Conservation (phyloP, 2,797 vertebrate genomes). For the Prionace glauca region DNA sequence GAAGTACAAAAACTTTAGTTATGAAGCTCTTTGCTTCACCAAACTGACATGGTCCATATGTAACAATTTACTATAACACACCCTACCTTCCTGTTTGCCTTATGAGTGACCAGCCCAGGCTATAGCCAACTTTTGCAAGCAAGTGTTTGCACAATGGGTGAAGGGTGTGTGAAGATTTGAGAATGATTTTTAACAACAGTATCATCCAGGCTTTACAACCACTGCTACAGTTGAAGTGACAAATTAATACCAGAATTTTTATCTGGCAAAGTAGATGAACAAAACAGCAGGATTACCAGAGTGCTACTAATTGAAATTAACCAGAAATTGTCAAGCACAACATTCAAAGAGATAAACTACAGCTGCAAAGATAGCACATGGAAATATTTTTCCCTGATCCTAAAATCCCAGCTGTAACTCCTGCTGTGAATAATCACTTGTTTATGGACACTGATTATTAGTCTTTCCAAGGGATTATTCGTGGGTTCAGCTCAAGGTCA, state of each 20-base stretch:
- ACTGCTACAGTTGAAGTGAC: background rate
- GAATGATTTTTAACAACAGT: background rate
- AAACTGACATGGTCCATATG: background rate
- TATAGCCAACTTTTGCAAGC: background rate
- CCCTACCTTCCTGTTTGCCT: background rate
- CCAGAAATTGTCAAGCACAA: constrained; percentile 32
- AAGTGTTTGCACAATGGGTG: background rate
- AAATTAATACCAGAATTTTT: constrained; percentile 8
- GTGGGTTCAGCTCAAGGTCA: constrained; percentile 27
- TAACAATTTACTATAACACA: too few relatives aligned
- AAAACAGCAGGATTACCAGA: background rate
- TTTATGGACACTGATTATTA: constrained; percentile 35
- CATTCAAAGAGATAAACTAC: constrained; percentile 23
- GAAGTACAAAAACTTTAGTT: background rate
- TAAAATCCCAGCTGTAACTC: constrained; percentile 30
- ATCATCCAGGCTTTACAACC: background rate
- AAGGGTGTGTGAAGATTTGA: background rate
- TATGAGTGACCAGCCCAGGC: background rate
- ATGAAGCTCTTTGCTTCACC: background rate
- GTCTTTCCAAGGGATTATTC: constrained; percentile 30
- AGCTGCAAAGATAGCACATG: background rate
- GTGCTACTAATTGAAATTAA: constrained; percentile 22
- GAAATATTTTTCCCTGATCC: background rate
- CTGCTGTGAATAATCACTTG: constrained; percentile 36
- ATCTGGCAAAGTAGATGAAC: background rate